These are phyloP conservation scores for Drosophila hamatofila DNA, from an alignment of 2,888 invertebrate species.

Conservation along the genomic window DNA sequence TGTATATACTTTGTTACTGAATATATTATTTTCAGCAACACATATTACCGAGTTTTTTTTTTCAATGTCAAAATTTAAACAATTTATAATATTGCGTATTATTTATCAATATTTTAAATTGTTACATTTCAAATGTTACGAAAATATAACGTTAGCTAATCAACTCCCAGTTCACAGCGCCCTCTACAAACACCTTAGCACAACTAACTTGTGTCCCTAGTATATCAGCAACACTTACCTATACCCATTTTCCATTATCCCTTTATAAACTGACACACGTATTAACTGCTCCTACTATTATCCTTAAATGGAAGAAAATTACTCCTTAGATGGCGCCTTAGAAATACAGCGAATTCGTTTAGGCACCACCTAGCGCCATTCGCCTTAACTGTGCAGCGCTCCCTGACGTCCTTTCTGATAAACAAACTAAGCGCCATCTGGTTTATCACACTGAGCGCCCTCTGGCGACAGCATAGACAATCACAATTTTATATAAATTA, in stretches of 20 bases:
- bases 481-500: neutral
- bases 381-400: neutral
- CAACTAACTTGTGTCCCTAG: neutral
- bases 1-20: too few species aligned
- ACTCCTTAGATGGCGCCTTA: constrained; percentile 22
- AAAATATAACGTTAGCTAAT: neutral
- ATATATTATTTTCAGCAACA: too few species aligned
- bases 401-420: neutral
- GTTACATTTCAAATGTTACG: neutral
- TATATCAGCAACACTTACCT: neutral
- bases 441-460: neutral
- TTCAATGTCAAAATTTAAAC: too few species aligned
- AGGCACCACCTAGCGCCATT: neutral
- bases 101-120: neutral
- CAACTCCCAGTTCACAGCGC: neutral
- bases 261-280: constrained; percentile 5
- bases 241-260: neutral
- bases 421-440: neutral
- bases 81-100: too few species aligned
- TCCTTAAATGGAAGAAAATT: neutral
- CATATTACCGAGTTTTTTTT: too few species aligned
- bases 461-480: neutral
- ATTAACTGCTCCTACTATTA: constrained; percentile 10
- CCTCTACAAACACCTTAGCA: neutral
- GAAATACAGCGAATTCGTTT: constrained; percentile 7